Base-by-base conservation (phyloP, 1,140 invertebrate species). In the Homarus americanus region DNA sequence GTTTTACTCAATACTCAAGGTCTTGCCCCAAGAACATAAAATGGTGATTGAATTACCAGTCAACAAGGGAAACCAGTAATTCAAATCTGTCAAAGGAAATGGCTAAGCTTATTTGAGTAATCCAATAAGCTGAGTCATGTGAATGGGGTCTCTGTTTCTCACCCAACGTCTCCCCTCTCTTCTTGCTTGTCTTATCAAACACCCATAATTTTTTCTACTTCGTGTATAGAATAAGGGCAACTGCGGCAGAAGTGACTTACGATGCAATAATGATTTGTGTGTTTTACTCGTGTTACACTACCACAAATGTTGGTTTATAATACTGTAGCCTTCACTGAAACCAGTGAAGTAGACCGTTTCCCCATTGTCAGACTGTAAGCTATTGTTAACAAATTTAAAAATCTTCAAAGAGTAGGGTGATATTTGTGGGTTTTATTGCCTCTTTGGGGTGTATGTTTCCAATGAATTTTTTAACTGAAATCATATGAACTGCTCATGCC, bases 181-280 rank as follows among this genome's bases (percentile, higher is more conserved):
- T 76, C 80, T 82, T 63, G 15, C 36, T 38, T 34, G 58, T 73
- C 82, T 86, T 86, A 86, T 86, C 83, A 86, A 53, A 69, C 17
- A 75, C 76, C 83, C 83, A 72, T 83, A 75, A 53, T 66, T 58
- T 82, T 49, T 40, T 82, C 20, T 83, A 49, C 49, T 75, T 69
- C 41, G 28, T 63, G 28, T 40, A 40, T 83, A 83, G 53, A 49
- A 40, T 41, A 49, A 87, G 44, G 49, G 44, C 28, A 40, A 90
- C 88, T 90, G 88, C 88, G 88, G 88, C 88, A 90, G 38, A 83
- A 72, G 88, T 76, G 88, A 90, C 88, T 90, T 90, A 84, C 20
- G 38, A 75, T 83, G 79, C 82, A 90, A 66, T 79, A 88, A 32
- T 78, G 38, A 58, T 72, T 76, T 72, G 53, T 82, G 38, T 41